phyloP scores from a whole-genome alignment of 2,888 invertebrate species.

The Seira ritae region DNA sequence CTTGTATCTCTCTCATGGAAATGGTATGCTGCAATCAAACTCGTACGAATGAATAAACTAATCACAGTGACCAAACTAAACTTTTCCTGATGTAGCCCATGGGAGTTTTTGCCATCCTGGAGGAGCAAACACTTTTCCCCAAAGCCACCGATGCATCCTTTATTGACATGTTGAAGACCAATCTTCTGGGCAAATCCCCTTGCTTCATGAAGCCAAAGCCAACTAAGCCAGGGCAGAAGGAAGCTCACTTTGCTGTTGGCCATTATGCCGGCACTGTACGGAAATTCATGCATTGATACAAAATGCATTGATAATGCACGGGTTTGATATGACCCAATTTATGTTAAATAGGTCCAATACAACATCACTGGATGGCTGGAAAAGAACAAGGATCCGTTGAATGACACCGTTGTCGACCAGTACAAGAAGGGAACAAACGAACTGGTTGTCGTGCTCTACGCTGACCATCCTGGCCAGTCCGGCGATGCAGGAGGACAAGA shows the following conservation, averaged over 20 bases:
- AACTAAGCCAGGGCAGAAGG: slow-evolving; percentile 96
- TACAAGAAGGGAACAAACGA: slow-evolving; percentile 95
- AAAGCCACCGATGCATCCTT: slow-evolving; percentile 78
- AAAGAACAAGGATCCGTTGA: slow-evolving; percentile 99
- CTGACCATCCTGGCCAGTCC: slow-evolving; percentile 96
- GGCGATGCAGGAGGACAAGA: slow-evolving; percentile 78
- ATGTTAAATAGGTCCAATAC: slow-evolving; percentile 88
- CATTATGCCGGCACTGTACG: slow-evolving; percentile 98
- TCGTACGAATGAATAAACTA: too few species aligned
- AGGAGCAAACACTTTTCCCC: slow-evolving; percentile 82
- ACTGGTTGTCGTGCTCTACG: slow-evolving; percentile 92
- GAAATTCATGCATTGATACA: too few species aligned
- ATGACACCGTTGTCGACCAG: slow-evolving; percentile 98
- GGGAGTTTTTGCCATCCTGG: slow-evolving; percentile 69
- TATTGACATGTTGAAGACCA: slow-evolving; percentile 98
- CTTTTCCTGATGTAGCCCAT: slow-evolving; percentile 46
- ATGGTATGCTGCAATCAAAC: slow-evolving; percentile 75
- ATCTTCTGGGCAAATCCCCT: slow-evolving; percentile 99
- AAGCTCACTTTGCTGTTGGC: slow-evolving; percentile 98
- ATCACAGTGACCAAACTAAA: too few species aligned
- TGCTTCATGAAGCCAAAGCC: slow-evolving; percentile 98
- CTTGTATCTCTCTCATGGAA: slow-evolving; percentile 96
- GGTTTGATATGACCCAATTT: neutral
- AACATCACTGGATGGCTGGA: slow-evolving; percentile 99
- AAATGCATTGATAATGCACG: too few species aligned